Conservation (phyloP, 2,113 vertebrate species). For the Leptosomus discolor region DNA sequence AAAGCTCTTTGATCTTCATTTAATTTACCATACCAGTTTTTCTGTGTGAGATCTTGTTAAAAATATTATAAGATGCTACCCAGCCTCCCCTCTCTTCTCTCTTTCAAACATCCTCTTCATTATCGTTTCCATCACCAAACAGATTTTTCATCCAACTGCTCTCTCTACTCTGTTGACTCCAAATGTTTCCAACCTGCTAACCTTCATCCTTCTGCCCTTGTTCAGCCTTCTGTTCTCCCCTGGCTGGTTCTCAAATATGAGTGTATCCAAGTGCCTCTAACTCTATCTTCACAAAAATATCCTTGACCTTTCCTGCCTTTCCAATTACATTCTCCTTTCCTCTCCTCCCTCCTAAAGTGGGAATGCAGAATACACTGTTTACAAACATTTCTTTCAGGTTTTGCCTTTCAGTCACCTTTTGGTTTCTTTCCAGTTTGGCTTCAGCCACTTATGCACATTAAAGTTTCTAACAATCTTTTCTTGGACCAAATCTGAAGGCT, state of each 20-base stretch:
- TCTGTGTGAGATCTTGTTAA: background rate
- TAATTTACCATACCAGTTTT: background rate
- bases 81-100: background rate
- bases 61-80: background rate
- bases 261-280: constrained; percentile 17
- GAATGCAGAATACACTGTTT: constrained; percentile 43
- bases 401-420: constrained; percentile 45
- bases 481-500: background rate
- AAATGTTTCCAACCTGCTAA: constrained; percentile 65
- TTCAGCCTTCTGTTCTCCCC: constrained; percentile 61
- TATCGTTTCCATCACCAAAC: constrained; percentile 51
- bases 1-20: background rate
- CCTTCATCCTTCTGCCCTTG: constrained; percentile 60
- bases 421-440: constrained; percentile 37
- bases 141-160: constrained; percentile 66
- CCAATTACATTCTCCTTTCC: background rate
- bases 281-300: constrained; percentile 54
- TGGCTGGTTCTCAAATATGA: constrained; percentile 52
- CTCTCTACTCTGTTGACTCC: constrained; percentile 53
- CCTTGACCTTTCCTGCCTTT: constrained; percentile 53
- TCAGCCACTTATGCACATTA: background rate
- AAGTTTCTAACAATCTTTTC: constrained; percentile 29
- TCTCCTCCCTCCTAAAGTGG: background rate
- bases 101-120: constrained; percentile 38
- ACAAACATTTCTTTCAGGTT: constrained; percentile 49